A percentile compares a stretch with the other conserved stretches of the same genome.
Conservation (phyloP, 2,797 vertebrate genomes). For the Gobionotothen gibberifrons region DNA sequence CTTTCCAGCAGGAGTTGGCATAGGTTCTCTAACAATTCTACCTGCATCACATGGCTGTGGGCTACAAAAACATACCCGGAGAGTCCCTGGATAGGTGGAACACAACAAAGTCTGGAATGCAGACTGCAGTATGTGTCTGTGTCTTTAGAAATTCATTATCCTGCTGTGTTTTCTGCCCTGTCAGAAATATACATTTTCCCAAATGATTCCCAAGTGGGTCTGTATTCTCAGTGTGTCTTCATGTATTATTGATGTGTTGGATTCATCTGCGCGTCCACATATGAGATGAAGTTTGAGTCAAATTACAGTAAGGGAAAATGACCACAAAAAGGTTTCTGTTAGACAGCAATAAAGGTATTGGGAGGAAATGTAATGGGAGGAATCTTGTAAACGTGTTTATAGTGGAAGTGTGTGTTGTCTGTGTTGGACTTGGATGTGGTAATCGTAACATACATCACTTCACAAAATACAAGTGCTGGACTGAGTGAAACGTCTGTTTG, state of each 20-base stretch:
- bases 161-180: conserved; percentile 10
- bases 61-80: conserved; percentile 32
- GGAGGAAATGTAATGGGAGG: conserved; percentile 6
- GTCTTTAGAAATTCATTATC: conserved; percentile 24
- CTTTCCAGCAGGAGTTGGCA: conserved; percentile 14
- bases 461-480: neutral
- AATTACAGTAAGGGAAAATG: conserved; percentile 16
- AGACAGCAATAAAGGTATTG: neutral
- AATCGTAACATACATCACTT: neutral
- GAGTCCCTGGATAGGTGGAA: conserved; percentile 28
- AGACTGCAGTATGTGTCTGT: conserved; percentile 25
- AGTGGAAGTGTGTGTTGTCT: neutral
- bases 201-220: conserved; percentile 7
- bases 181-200: conserved; percentile 35
- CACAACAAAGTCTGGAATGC: conserved; percentile 27
- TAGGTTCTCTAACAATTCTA: conserved; percentile 30
- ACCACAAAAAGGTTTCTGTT: conserved; percentile 35
- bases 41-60: conserved; percentile 26
- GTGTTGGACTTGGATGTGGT: neutral
- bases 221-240: conserved; percentile 8
- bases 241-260: conserved; percentile 14
- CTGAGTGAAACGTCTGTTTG: no score
- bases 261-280: neutral
- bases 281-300: conserved; percentile 5
- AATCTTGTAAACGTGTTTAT: conserved; percentile 1